Conservation (phyloP, 2,797 vertebrate species). For the Coilia nasus region DNA sequence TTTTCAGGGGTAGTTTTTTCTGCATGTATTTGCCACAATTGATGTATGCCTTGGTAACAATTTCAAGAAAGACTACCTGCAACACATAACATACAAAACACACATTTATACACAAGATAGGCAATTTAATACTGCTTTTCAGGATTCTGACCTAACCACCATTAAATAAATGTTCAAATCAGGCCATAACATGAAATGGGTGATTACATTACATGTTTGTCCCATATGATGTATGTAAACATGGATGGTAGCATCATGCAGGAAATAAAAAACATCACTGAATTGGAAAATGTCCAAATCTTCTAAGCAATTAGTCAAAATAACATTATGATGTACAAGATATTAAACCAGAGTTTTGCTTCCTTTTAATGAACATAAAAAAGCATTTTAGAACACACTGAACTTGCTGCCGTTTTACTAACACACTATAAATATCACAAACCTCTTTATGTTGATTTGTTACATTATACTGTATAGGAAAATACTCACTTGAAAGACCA, state of each 20-base stretch:
- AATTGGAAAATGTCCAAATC: background rate
- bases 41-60: slow-evolving; percentile 15
- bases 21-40: slow-evolving; percentile 17
- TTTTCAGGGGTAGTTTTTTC: background rate
- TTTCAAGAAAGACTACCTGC: slow-evolving; percentile 21
- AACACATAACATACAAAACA: slow-evolving; percentile 7
- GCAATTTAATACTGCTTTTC: background rate
- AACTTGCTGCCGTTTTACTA: background rate
- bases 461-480: background rate
- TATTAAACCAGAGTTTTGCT: background rate
- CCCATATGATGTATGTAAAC: background rate
- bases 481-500: slow-evolving; percentile 28
- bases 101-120: background rate
- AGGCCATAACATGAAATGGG: background rate
- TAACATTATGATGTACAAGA: background rate
- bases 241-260: background rate
- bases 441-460: background rate
- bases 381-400: background rate
- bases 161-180: background rate
- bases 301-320: background rate
- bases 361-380: too few relatives aligned
- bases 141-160: background rate
- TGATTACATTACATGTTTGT: slow-evolving; percentile 22
- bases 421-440: background rate
- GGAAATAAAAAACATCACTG: background rate